Conservation (phyloP, 2,888 invertebrate species). For the Drosophila quasianomalipes region DNA sequence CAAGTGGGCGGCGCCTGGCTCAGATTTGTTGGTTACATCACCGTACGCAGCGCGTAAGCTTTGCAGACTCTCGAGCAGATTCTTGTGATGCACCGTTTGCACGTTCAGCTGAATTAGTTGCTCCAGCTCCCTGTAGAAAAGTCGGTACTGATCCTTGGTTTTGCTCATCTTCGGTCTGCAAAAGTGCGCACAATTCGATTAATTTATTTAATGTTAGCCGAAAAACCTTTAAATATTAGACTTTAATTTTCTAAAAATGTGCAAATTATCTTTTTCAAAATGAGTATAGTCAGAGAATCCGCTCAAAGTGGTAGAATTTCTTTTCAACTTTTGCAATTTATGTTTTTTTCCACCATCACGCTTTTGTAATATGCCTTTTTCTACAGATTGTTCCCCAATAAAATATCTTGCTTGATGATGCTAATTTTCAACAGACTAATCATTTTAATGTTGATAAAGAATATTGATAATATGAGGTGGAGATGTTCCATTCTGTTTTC, state of each 20-base stretch:
- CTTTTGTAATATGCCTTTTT: background rate
- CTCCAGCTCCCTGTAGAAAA: constrained; percentile 96
- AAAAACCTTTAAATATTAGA: background rate
- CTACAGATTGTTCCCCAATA: background rate
- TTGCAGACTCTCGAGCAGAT: constrained; percentile 91
- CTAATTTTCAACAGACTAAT: background rate
- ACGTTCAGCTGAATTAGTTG: constrained; percentile 92
- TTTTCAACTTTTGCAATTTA: background rate
- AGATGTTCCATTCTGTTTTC: background rate
- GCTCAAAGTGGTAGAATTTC: background rate
- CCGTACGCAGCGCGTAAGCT: constrained; percentile 87
- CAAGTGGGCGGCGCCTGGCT: constrained; percentile 86
- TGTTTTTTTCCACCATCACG: background rate
- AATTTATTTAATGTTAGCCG: background rate
- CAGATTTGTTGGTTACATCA: constrained; percentile 87
- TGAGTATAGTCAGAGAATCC: too few species aligned
- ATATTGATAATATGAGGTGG: background rate
- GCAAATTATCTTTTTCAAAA: background rate
- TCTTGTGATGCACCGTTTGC: constrained; percentile 91
- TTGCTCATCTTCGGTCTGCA: constrained; percentile 86
- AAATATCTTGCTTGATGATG: background rate
- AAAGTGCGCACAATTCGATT: background rate
- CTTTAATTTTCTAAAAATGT: too few species aligned
- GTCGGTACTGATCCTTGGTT: constrained; percentile 95
- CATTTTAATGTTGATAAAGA: background rate